phyloP scores from a whole-genome alignment of 2,888 invertebrate genomes.

The Drosophila tripunctata region DNA sequence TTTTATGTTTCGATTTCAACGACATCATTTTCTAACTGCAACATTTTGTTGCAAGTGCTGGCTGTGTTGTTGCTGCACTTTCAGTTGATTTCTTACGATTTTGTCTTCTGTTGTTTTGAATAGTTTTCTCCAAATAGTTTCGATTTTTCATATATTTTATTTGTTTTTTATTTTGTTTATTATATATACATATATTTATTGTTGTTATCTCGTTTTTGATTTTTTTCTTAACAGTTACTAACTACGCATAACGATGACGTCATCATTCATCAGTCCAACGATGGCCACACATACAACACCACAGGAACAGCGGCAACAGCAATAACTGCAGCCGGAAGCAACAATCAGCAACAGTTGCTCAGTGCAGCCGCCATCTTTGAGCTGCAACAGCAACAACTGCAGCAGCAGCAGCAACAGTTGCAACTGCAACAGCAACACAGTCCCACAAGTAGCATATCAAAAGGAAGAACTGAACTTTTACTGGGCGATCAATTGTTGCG shows the following conservation, averaged over 20 bases:
- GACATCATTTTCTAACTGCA: neutral
- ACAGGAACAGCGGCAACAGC: slow-evolving; percentile 56
- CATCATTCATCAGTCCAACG: slow-evolving; percentile 73
- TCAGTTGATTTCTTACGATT: neutral
- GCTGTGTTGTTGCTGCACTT: neutral
- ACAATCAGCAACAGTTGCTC: slow-evolving; percentile 51
- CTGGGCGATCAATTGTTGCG: slow-evolving; percentile 83
- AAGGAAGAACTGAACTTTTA: slow-evolving; percentile 84
- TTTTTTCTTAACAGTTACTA: slow-evolving; percentile 77
- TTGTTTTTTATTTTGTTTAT: neutral
- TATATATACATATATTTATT: too few relatives aligned
- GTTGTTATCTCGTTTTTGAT: neutral
- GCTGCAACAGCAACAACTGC: slow-evolving; percentile 39
- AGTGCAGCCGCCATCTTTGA: slow-evolving; percentile 40
- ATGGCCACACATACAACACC: slow-evolving; percentile 49
- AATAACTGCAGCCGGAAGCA: slow-evolving; percentile 38
- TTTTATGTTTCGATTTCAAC: too few relatives aligned
- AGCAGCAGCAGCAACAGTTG: slow-evolving; percentile 39
- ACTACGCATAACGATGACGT: slow-evolving; percentile 81
- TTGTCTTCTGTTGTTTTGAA: neutral
- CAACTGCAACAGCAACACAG: slow-evolving; percentile 76
- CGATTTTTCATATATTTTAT: too few relatives aligned
- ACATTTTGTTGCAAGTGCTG: slow-evolving; percentile 1
- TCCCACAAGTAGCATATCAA: slow-evolving; percentile 85
- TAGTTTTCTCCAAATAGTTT: too few relatives aligned